These are phyloP conservation scores for Penaeus vannamei DNA, from an alignment of 1,140 invertebrate species.

Conservation along the genomic window DNA sequence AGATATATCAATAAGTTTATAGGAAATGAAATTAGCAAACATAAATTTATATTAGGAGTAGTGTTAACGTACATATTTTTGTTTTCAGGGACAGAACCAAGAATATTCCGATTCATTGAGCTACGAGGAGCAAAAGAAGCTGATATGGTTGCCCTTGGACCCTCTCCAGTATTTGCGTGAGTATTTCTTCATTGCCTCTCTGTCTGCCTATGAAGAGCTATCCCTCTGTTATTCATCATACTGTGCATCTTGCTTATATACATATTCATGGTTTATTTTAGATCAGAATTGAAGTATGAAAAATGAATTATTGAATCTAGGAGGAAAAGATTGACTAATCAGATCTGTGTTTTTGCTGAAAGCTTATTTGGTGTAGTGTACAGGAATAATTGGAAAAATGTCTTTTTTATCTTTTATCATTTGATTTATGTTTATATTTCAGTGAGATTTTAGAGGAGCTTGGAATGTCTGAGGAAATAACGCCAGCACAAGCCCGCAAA, in stretches of 20 bases:
- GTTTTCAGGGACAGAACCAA: conserved; percentile 55
- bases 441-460: conserved; percentile 64
- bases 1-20: too few species aligned
- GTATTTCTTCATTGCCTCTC: not conserved
- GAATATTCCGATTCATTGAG: conserved; percentile 56
- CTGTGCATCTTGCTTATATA: too few species aligned
- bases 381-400: too few species aligned
- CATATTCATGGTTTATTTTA: too few species aligned
- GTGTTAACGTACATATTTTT: not conserved
- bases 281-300: too few species aligned
- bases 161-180: conserved; percentile 63
- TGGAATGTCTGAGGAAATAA: conserved; percentile 52
- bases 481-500: conserved; percentile 49
- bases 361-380: too few species aligned
- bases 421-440: not conserved
- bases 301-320: too few species aligned
- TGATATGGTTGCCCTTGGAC: conserved; percentile 54
- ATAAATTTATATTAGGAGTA: not conserved
- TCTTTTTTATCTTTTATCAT: not conserved
- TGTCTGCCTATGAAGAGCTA: not conserved
- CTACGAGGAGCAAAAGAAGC: conserved; percentile 54
- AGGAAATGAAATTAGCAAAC: too few species aligned
- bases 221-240: too few species aligned
- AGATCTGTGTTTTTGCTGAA: too few species aligned
- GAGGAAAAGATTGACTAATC: too few species aligned